Base-by-base conservation (phyloP, 2,888 invertebrate genomes). In the Chrysina gloriosa region DNA sequence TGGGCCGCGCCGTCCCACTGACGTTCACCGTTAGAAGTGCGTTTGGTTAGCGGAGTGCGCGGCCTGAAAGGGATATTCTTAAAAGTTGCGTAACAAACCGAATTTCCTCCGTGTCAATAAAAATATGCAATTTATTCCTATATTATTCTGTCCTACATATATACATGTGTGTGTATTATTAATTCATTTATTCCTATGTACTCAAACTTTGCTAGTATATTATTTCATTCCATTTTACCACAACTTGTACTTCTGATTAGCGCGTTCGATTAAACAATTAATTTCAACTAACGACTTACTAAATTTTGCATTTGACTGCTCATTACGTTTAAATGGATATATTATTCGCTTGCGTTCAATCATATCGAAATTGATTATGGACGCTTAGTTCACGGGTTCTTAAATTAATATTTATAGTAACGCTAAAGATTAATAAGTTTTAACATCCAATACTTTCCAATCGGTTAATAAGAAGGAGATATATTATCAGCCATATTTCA, bases 351-450 rank as follows among this genome's bases (percentile, higher is more conserved):
- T n/a, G 23, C 47, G 21, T 48, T 23, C 21, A 14, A 45, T 45
- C 1, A 21, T 23, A 48, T 48, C 25, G 25, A 48, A 48, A 25
- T 48, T 23, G 48, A 48, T 47, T 23, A 47, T n/a, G 3, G 4
- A 9, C 6, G 6, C 19, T 45, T 3, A 45, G 14, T 19, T 19
- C 23, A 2, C 11, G n/a, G n/a, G n/a, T 11, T 9, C 2, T 11
- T 11, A 48, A 25, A 48, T 48, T 48, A 48, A 48, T 48, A 48
- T 48, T 48, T 48, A 48, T 48, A 9, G 27, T 25, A 25, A 48
- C 23, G 23, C 11, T 5, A 19, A 4, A 48, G 23, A 23, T 48
- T 25, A 48, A 48, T 23, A 48, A 7, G 48, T 48, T 48, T 25
- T 23, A 48, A 23, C 23, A n/a, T n/a, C 19, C 45, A 14, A 19